Evolutionary conservation across 1,140 invertebrate species (phyloP), one percentile per base, ranked within the genome.

Genomic region (Andricus grossulariae): DNA sequence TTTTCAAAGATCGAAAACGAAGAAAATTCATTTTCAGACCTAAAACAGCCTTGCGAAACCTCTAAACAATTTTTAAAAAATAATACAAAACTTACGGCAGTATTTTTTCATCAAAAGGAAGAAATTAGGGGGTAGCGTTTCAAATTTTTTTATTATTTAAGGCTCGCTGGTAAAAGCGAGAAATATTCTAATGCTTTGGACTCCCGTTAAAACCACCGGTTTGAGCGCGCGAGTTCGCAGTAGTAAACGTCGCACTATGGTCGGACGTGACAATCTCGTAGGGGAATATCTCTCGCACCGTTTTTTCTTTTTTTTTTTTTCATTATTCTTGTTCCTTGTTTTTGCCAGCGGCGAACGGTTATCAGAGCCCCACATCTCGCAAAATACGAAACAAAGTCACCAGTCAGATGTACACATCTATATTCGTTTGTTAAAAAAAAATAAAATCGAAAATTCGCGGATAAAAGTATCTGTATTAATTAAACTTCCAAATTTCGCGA

Each of bases 331-430:
- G 8, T 66, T 66, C 25, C 57, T 39, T 25, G 25, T 66, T 39
- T n/a, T 39, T 66, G 4, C 55, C 55, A 21, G 55, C 57, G 32
- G 57, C 11, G 13, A 66, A 66, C 25, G 25, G 57, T 66, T 66
- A 66, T 66, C 57, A 39, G 57, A 66, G 25, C 57, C 10, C 57
- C 57, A 66, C 25, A 66, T 66, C 25, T 32, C 57, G 25, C 57
- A 66, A 39, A 66, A 66, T 66, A 32, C 25, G 32, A 66, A 66
- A 66, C 21, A 66, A 66, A 66, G 3, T 19, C 32, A 18, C 51
- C 7, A 54, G 51, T 54, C 51, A 54, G 51, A 15, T 54, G 51
- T 54, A 18, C 51, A 54, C 11, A 54, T 18, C 15, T 32, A 13
- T 25, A 32, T 10, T 57, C 21, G 19, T 21, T 25, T 25, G 19